phyloP scores from a whole-genome alignment of 1,140 invertebrate genomes.

The Schlechtendalia chinensis region DNA sequence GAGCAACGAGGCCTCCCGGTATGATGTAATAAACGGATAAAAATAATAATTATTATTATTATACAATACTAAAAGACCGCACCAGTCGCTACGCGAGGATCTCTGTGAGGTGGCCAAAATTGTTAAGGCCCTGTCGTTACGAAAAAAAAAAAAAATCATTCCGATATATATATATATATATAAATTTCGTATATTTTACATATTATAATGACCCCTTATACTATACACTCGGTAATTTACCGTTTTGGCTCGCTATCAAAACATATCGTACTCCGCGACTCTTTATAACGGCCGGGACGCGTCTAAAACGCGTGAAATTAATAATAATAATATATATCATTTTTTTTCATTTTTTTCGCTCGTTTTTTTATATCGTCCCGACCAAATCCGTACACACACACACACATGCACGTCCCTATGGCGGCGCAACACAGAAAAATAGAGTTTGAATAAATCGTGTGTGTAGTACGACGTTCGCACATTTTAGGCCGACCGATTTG shows the following conservation, averaged over 20 bases:
- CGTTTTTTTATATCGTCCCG: conserved; percentile 23
- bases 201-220: conserved; percentile 31
- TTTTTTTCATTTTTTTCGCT: too few relatives aligned
- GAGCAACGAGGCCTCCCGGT: too few relatives aligned
- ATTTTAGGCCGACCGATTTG: not conserved
- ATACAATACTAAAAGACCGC: not conserved
- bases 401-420: too few relatives aligned
- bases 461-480: not conserved
- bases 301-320: conserved; percentile 33
- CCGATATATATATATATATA: too few relatives aligned
- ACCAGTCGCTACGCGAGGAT: not conserved
- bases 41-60: conserved; percentile 11
- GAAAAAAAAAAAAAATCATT: too few relatives aligned
- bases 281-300: not conserved
- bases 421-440: conserved; percentile 8
- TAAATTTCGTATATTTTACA: too few relatives aligned
- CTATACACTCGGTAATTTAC: conserved; percentile 30
- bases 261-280: not conserved
- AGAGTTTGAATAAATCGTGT: not conserved
- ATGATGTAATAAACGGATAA: too few relatives aligned
- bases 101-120: conserved; percentile 23
- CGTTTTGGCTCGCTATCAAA: conserved; percentile 32
- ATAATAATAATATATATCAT: too few relatives aligned
- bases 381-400: conserved; percentile 12
- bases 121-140: not conserved